A percentile compares a stretch with the other conserved stretches of the same genome.
Evolutionary conservation across 2,797 vertebrate species (phyloP).

Genomic region (Oophaga sylvatica): DNA sequence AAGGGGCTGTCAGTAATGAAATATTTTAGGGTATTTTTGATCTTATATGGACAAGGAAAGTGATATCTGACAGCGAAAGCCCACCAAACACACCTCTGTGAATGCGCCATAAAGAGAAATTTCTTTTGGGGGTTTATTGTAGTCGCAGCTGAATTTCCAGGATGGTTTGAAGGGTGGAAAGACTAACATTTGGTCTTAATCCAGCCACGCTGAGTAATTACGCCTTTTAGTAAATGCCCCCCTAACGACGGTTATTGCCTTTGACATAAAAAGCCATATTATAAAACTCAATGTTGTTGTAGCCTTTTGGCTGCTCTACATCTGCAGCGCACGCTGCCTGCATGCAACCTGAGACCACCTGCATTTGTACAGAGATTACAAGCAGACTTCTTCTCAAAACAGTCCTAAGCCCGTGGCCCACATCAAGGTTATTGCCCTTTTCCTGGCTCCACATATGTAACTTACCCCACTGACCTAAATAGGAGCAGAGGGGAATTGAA

Average conservation of each 20-base stretch:
- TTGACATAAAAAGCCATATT: slow-evolving; percentile 21
- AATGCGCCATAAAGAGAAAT: background rate
- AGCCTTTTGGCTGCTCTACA: background rate
- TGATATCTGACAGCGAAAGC: background rate
- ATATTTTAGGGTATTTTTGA: too few species aligned
- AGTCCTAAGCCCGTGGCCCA: background rate
- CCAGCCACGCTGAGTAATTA: background rate
- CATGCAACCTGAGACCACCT: slow-evolving; percentile 24
- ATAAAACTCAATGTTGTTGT: slow-evolving; percentile 8
- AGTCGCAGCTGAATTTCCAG: background rate
- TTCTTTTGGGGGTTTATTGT: background rate
- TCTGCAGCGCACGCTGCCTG: slow-evolving; percentile 7
- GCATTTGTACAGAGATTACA: slow-evolving; percentile 9
- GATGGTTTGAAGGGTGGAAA: background rate
- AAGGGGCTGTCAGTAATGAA: too few species aligned
- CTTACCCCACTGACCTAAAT: slow-evolving; percentile 24
- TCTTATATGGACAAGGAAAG: background rate
- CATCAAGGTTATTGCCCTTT: slow-evolving; percentile 21
- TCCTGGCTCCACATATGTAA: slow-evolving; percentile 1
- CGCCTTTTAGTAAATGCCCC: background rate
- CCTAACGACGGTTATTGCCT: background rate
- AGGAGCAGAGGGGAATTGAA: background rate
- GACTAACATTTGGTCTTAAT: slow-evolving; percentile 14
- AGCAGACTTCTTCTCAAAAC: slow-evolving; percentile 25
- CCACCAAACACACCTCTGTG: background rate